Evolutionary conservation across 2,113 vertebrate species (phyloP).

Genomic region (Pedionomus torquatus): DNA sequence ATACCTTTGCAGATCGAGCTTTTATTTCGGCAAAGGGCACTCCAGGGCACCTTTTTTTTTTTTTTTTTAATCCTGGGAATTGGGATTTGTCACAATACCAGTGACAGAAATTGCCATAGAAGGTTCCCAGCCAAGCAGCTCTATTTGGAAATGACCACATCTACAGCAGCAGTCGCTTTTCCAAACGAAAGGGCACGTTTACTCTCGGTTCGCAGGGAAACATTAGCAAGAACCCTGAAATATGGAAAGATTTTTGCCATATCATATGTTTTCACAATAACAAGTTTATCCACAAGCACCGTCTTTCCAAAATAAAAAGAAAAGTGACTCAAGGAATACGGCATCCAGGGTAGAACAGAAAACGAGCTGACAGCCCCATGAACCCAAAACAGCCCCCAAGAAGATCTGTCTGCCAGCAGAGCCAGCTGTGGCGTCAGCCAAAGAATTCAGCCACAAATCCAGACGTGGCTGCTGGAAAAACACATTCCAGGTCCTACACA

Average conservation of each 20-base stretch:
- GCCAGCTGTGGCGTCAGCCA: conserved; percentile 22
- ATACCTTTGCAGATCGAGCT: background rate
- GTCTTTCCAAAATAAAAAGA: background rate
- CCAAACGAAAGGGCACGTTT: background rate
- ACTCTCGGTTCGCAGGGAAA: background rate
- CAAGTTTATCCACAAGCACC: background rate
- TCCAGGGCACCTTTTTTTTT: background rate
- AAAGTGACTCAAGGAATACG: background rate
- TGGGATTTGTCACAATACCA: rapidly evolving
- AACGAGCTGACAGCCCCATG: conserved; percentile 12
- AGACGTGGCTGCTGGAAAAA: conserved; percentile 60
- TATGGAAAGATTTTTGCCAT: background rate
- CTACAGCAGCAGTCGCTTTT: background rate
- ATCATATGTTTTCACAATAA: background rate
- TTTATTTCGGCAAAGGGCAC: background rate
- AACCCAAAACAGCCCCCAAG: conserved; percentile 36
- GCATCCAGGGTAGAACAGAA: background rate
- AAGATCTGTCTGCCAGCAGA: conserved; percentile 52
- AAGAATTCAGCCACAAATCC: conserved; percentile 54
- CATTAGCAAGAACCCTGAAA: background rate
- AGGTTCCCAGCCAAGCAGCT: background rate
- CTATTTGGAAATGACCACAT: background rate
- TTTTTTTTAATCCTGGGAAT: background rate
- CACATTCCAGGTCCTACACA: conserved; percentile 1
- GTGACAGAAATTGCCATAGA: background rate